These are phyloP conservation scores for Perca schrenkii DNA, from an alignment of 2,113 vertebrate genomes.

Conservation along the genomic window DNA sequence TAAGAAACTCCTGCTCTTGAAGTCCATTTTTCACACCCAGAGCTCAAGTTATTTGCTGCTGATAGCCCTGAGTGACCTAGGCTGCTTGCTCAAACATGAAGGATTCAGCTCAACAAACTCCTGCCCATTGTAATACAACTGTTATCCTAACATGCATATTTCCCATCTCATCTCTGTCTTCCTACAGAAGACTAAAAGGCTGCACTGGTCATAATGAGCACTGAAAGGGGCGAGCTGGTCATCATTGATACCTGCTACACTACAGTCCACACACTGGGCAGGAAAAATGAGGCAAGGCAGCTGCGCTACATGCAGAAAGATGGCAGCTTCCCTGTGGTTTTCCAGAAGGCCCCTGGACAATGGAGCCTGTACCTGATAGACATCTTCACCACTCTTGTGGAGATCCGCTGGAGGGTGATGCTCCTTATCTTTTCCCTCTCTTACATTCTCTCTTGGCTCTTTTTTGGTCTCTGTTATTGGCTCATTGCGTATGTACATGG, in stretches of 20 bases:
- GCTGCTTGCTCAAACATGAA: constrained; percentile 64
- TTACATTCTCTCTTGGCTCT: constrained; percentile 93
- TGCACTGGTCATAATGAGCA: constrained; percentile 49
- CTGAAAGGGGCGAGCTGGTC: constrained; percentile 31
- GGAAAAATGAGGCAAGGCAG: constrained; percentile 18
- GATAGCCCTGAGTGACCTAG: constrained; percentile 40
- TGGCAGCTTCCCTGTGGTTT: constrained; percentile 91
- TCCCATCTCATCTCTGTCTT: constrained; percentile 6
- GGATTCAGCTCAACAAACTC: constrained; percentile 37
- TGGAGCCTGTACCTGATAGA: constrained; percentile 92
- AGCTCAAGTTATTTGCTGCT: constrained; percentile 11
- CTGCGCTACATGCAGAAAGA: constrained; percentile 89
- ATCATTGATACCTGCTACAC: constrained; percentile 64
- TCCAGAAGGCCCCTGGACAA: constrained; percentile 88
- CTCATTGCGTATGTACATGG: constrained; percentile 90
- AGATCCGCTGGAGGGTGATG: constrained; percentile 96
- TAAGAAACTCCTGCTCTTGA: constrained; percentile 13
- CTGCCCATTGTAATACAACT: background rate
- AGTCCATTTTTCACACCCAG: constrained; percentile 37
- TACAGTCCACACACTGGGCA: constrained; percentile 48
- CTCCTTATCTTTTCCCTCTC: constrained; percentile 92
- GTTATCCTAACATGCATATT: background rate
- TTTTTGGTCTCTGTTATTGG: constrained; percentile 93
- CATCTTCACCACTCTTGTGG: constrained; percentile 96
- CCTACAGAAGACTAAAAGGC: constrained; percentile 36